Evolutionary conservation across 53 echinoderm and acorn worm genomes (phyloP), one percentile per base, ranked within the genome.

Genomic region (Holothuria scabra): DNA sequence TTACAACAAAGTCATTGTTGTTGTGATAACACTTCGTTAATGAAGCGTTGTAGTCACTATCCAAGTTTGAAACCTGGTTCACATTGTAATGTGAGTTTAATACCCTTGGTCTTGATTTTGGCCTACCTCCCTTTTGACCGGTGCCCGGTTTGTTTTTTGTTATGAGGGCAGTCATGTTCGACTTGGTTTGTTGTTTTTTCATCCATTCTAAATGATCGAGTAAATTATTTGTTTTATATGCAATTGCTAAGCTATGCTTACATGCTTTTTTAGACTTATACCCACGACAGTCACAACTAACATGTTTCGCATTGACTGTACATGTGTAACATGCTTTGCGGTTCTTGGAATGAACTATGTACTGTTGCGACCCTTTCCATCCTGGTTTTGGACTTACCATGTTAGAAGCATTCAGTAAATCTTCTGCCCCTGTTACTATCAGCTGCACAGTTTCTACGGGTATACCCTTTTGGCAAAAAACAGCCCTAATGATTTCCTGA

Each of bases 201-300:
- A 85, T 31, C 86, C 76, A 86, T 30, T 76, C 86, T 76, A 86
- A 76, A 18, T 86, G 86, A 49, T 46, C 11, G 4, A 63, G 29
- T 18, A 86, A 64, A 46, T 76, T 28, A 8, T 85, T 85, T 21
- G 63, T 49, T 49, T 76, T 75, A 48, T 28, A 76, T 24, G 86
- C 78, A 21, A 86, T 76, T 11, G 76, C 86, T 78, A 86, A 65
- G 49, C 78, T 86, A 78, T 86, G 86, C 65, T 64, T 63, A 67
- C 86, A 86, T 28, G 65, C 62, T 55, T 62, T 76, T 65, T 86
- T 86, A 11, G 78, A 86, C 35, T 63, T 86, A 78, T 76, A 76
- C 11, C 86, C 86, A 55, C 65, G 76, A 57, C 86, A 86, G 46
- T 61, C 65, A 76, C 86, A 78, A n/a, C 66, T 76, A 61, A 86